phyloP scores from a whole-genome alignment of 30 jellyfish, hydroid and myxozoan species.

The Nemopilema nomurai region DNA sequence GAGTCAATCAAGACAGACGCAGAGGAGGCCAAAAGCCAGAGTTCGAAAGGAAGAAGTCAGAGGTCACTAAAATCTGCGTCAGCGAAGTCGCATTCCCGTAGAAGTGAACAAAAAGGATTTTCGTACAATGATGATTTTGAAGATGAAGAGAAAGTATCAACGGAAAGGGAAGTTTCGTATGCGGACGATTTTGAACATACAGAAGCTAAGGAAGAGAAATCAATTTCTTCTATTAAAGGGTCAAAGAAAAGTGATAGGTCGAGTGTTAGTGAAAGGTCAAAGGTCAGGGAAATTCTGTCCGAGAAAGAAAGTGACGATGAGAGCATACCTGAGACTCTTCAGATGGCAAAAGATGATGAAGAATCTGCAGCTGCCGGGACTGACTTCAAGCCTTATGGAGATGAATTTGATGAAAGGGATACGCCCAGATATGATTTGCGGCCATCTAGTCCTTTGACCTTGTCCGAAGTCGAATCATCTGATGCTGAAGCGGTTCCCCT shows the following conservation, averaged over 20 bases:
- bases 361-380: neutral
- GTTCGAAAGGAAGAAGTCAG: neutral
- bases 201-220: constrained; percentile 13
- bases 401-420: neutral
- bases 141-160: constrained; percentile 22
- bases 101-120: neutral
- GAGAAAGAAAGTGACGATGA: neutral
- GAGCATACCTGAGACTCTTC: neutral
- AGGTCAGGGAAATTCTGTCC: neutral
- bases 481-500: constrained; percentile 52
- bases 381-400: neutral
- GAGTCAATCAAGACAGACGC: constrained; percentile 29
- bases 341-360: neutral
- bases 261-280: neutral
- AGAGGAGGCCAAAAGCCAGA: constrained; percentile 19
- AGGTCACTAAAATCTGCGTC: too few relatives aligned
- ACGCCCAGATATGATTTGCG: constrained; percentile 1
- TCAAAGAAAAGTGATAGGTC: neutral
- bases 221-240: neutral
- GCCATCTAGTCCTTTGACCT: constrained; percentile 25
- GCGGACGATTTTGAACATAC: constrained; percentile 47
- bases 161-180: constrained; percentile 29
- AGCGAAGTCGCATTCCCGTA: neutral
- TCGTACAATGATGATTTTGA: constrained; percentile 30
- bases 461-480: constrained; percentile 61